Conservation (phyloP, 2,888 invertebrate species). For the Leptarthrus brevirostris region DNA sequence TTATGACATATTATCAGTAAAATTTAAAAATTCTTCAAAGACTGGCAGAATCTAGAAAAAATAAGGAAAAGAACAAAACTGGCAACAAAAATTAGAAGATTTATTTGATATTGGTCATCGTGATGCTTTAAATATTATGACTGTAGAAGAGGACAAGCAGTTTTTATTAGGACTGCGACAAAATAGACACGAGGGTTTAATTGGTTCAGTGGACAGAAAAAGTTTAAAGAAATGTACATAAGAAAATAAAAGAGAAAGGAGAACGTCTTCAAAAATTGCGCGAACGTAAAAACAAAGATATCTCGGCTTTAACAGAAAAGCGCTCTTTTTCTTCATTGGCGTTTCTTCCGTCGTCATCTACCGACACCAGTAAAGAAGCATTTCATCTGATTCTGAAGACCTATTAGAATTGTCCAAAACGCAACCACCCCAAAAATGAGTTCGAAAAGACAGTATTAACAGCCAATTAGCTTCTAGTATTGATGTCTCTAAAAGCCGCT, state of each 20-base stretch:
- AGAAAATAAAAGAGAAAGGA: constrained; percentile 4
- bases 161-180: background rate
- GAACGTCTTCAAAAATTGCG: constrained; percentile 2
- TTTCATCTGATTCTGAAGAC: background rate
- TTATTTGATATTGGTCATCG: constrained; percentile 8
- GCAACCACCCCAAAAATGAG: background rate
- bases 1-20: background rate
- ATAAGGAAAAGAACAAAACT: background rate
- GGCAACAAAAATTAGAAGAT: constrained; percentile 10
- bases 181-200: background rate
- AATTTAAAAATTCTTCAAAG: background rate
- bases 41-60: background rate
- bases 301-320: background rate
- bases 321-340: background rate
- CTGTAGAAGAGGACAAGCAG: background rate
- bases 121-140: constrained; percentile 7
- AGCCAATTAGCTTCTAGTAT: background rate
- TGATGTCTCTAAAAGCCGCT: constrained; percentile 7
- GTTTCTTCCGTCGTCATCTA: background rate
- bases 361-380: background rate
- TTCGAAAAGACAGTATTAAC: background rate
- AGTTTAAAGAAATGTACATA: constrained; percentile 17
- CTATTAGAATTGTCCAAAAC: background rate
- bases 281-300: constrained; percentile 1
- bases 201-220: constrained; percentile 8